phyloP scores from a whole-genome alignment of 2,888 invertebrate species.

The Phyllotreta cruciferae region DNA sequence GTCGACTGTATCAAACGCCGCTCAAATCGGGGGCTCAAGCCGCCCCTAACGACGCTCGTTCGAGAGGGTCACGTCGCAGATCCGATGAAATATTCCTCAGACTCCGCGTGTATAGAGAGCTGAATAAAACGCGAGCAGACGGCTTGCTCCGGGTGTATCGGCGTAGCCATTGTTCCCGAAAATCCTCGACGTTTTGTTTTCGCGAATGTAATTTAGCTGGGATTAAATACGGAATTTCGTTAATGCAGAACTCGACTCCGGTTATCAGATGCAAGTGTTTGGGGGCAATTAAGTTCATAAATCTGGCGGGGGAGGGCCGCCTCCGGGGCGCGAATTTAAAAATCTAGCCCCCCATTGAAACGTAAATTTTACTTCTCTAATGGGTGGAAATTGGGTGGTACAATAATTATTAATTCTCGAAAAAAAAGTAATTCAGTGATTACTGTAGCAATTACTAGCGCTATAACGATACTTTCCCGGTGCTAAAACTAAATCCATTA shows the following conservation, averaged over 20 bases:
- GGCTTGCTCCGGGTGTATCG: constrained; percentile 39
- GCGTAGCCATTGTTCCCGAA: constrained; percentile 32
- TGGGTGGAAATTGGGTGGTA: too few species aligned
- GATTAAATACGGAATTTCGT: constrained; percentile 39
- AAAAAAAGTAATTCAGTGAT: too few species aligned
- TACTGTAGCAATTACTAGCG: too few species aligned
- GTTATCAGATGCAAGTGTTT: constrained; percentile 30
- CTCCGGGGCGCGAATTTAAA: constrained; percentile 5
- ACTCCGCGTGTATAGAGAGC: constrained; percentile 25
- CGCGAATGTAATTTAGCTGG: constrained; percentile 38
- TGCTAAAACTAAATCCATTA: too few species aligned
- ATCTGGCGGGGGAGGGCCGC: constrained; percentile 9
- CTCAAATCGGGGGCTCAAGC: constrained; percentile 34
- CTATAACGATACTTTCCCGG: too few species aligned
- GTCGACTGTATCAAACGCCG: constrained; percentile 33
- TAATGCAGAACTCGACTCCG: constrained; percentile 33
- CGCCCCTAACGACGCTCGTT: constrained; percentile 34
- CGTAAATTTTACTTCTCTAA: too few species aligned
- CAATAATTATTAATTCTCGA: too few species aligned
- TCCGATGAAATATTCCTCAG: constrained; percentile 37
- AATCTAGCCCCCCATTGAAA: constrained; percentile 3
- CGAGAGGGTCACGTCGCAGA: constrained; percentile 36
- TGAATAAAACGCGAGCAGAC: constrained; percentile 32
- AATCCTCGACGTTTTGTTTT: constrained; percentile 33
- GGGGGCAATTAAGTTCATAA: constrained; percentile 31